These are phyloP conservation scores for Rhaphigaster nebulosa DNA, from an alignment of 2,888 invertebrate species.

Conservation along the genomic window DNA sequence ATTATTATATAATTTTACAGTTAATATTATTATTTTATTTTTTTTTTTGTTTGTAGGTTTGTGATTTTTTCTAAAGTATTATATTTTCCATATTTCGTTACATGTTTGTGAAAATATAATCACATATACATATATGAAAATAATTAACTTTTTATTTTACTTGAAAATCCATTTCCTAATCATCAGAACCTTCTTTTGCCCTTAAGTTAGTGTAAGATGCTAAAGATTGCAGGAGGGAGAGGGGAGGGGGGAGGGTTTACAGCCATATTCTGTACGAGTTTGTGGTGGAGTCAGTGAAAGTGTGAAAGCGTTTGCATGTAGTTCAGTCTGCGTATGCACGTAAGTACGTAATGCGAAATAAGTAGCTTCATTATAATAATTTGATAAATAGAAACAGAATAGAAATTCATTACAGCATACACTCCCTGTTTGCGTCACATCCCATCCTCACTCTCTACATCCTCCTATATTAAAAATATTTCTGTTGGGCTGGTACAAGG, in stretches of 20 bases:
- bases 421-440: neutral
- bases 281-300: neutral
- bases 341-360: neutral
- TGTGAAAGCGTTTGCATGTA: constrained; percentile 7
- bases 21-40: too few relatives aligned
- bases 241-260: neutral
- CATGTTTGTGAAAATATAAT: too few relatives aligned
- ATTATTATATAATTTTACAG: too few relatives aligned
- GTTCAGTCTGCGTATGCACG: neutral
- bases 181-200: too few relatives aligned
- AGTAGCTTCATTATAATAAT: neutral
- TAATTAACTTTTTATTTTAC: too few relatives aligned
- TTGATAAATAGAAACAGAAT: neutral
- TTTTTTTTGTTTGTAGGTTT: too few relatives aligned
- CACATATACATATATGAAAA: too few relatives aligned
- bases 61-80: too few relatives aligned
- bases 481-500: neutral
- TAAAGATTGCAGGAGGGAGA: too few relatives aligned
- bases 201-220: too few relatives aligned
- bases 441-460: neutral
- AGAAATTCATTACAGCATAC: neutral
- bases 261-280: neutral
- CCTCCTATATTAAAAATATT: constrained; percentile 6
- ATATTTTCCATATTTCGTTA: too few relatives aligned
- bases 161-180: too few relatives aligned